Percentiles rank a stretch among this genome's conserved stretches.
Evolutionary conservation across 2,113 vertebrate genomes (phyloP).

Genomic region (Anolis sagrei): DNA sequence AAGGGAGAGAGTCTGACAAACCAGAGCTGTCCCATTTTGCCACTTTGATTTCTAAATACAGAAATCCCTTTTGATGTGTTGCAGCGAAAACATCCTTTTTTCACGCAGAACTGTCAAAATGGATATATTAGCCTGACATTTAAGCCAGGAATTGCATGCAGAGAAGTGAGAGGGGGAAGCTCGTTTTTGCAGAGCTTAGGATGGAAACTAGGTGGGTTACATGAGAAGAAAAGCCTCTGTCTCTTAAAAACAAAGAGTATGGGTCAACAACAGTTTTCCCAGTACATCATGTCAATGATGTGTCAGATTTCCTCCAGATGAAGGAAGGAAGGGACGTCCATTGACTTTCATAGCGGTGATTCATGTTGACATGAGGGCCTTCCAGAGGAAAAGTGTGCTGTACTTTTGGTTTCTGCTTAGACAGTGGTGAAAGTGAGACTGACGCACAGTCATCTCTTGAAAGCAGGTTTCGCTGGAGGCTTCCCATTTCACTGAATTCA

Average conservation of each 20-base stretch:
- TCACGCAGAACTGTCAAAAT: background rate
- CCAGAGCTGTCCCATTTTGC: too few species aligned
- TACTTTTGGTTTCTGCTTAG: background rate
- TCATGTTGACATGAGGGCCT: too few species aligned
- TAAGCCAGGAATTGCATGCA: background rate
- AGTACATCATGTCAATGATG: background rate
- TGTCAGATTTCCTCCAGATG: background rate
- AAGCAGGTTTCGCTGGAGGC: too few species aligned
- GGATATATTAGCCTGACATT: background rate
- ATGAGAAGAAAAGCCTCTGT: background rate
- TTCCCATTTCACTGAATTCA: constrained; percentile 10
- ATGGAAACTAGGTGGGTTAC: background rate
- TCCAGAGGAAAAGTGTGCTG: background rate
- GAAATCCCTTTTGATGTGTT: background rate
- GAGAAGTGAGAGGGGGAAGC: background rate
- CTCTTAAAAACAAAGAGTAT: background rate
- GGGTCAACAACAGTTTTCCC: background rate
- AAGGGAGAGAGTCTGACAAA: background rate
- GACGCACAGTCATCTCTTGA: background rate
- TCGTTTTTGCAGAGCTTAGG: background rate
- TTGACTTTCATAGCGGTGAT: background rate
- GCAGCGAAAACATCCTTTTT: background rate
- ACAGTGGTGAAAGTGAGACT: constrained; percentile 9
- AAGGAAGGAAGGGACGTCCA: background rate
- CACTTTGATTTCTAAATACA: background rate